Conservation (phyloP, 2,113 vertebrate genomes). For the Vireo altiloquus region DNA sequence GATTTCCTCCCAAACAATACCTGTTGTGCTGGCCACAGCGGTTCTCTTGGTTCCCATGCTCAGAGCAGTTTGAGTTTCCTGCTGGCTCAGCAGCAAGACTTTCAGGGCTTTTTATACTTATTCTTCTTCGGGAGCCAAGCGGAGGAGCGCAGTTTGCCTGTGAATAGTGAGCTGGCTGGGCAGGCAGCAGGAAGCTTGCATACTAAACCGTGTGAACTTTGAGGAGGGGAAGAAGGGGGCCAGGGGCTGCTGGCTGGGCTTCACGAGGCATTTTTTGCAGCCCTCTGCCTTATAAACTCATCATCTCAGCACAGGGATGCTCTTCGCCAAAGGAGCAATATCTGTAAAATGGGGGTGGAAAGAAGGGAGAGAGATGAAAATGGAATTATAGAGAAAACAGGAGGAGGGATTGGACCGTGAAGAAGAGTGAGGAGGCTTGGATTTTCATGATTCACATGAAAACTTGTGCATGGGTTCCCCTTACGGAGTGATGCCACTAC, state of each 20-base stretch:
- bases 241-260: not conserved
- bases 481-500: fast-evolving
- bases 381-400: not conserved
- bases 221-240: not conserved
- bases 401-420: not conserved
- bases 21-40: slow-evolving; percentile 10
- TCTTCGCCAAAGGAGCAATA: not conserved
- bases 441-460: not conserved
- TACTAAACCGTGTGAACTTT: slow-evolving; percentile 22
- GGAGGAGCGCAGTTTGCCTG: slow-evolving; percentile 13
- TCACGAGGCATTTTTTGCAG: not conserved
- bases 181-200: slow-evolving; percentile 38
- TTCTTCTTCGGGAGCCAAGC: not conserved
- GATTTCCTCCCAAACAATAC: slow-evolving; percentile 54
- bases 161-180: slow-evolving; percentile 46
- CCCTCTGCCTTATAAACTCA: not conserved
- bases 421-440: not conserved
- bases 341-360: not conserved
- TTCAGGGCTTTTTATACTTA: slow-evolving; percentile 40
- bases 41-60: slow-evolving; percentile 36
- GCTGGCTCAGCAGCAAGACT: slow-evolving; percentile 45
- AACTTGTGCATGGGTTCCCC: not conserved
- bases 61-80: slow-evolving; percentile 46
- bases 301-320: not conserved
- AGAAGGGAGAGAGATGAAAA: not conserved